A percentile compares a stretch with the other conserved stretches of the same genome.
Conservation (phyloP, 2,888 invertebrate genomes). For the Andricus curvator region DNA sequence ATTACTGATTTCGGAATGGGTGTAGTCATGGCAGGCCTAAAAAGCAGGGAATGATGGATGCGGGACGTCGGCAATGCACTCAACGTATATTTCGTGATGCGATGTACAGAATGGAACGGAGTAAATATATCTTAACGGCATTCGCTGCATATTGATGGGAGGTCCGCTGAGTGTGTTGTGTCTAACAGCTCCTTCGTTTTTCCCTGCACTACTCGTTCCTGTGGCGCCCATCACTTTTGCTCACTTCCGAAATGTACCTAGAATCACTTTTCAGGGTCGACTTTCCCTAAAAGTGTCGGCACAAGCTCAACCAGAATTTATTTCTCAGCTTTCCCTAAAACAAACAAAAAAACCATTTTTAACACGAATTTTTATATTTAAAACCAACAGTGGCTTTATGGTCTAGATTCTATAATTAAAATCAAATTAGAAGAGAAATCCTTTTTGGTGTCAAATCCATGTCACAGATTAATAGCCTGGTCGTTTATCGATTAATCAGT, state of each 20-base stretch:
- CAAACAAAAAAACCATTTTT: not conserved
- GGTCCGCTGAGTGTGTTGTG: conserved; percentile 77
- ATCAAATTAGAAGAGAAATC: not conserved
- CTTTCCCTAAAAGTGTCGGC: not conserved
- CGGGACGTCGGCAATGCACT: conserved; percentile 73
- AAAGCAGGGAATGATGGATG: conserved; percentile 71
- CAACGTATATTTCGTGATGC: conserved; percentile 67
- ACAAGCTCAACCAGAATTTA: not conserved
- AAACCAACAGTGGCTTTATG: not conserved
- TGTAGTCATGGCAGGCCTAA: conserved; percentile 40
- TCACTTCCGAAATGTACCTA: conserved; percentile 33
- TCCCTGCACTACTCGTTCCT: conserved; percentile 50
- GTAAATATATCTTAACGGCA: conserved; percentile 76
- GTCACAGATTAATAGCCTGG: no score
- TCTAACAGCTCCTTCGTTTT: conserved; percentile 72
- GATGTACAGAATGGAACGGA: conserved; percentile 68
- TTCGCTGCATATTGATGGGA: conserved; percentile 75
- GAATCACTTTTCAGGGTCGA: conserved; percentile 37
- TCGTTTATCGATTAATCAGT: no score
- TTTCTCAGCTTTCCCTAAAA: not conserved
- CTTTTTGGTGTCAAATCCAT: no score
- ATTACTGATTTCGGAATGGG: conserved; percentile 41
- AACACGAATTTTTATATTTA: not conserved
- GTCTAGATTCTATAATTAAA: not conserved
- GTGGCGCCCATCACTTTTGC: conserved; percentile 40